phyloP scores from a whole-genome alignment of 2,113 vertebrate genomes.

The Phrynosoma platyrhinos region DNA sequence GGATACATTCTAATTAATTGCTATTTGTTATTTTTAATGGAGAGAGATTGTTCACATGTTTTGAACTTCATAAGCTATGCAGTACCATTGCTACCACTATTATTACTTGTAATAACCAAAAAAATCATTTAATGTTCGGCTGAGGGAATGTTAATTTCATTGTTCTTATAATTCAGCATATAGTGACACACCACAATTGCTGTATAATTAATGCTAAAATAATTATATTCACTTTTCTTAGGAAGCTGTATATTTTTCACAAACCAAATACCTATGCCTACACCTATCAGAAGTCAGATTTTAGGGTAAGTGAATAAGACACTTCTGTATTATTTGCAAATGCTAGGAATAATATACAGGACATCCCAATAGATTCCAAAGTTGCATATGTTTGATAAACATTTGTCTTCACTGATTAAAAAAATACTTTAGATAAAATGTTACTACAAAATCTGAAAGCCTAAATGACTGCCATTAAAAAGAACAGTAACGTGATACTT shows the following conservation, averaged over 20 bases:
- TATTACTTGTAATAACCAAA: neutral
- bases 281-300: constrained; percentile 79
- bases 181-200: neutral
- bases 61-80: neutral
- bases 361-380: constrained; percentile 1
- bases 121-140: neutral
- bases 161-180: neutral
- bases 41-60: neutral
- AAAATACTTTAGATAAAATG: constrained; percentile 24
- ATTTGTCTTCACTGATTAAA: neutral
- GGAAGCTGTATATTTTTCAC: constrained; percentile 86
- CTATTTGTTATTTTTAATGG: neutral
- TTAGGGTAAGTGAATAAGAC: constrained; percentile 79
- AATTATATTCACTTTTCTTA: constrained; percentile 57
- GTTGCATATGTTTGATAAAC: constrained; percentile 4
- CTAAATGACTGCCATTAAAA: constrained; percentile 23
- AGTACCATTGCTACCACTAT: neutral
- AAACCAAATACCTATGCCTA: constrained; percentile 81
- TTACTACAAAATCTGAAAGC: neutral
- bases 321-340: constrained; percentile 5
- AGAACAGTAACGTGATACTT: neutral
- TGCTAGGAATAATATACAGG: neutral
- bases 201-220: neutral
- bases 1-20: neutral
- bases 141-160: neutral